Evolutionary conservation across 2,888 invertebrate genomes (phyloP).

Genomic region (Norana najaformis): DNA sequence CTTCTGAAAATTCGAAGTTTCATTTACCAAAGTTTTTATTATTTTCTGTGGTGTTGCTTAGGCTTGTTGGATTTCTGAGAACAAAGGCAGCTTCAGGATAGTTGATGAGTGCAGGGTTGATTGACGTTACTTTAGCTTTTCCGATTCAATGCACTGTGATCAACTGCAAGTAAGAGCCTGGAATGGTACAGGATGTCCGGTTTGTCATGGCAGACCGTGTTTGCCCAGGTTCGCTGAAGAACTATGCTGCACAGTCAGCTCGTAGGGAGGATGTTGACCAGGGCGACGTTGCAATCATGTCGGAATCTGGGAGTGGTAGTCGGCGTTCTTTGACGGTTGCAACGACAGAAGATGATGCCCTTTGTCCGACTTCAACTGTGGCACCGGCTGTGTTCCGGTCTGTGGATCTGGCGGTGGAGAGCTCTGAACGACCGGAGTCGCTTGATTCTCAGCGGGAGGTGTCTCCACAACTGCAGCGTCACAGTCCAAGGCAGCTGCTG

Average conservation of each 20-base stretch:
- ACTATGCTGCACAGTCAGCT: not conserved
- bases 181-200: not conserved
- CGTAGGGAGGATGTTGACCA: not conserved
- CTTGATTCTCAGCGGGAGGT: not conserved
- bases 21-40: not conserved
- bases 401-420: not conserved
- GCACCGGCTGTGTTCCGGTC: not conserved
- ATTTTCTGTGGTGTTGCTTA: not conserved
- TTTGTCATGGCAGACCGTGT: not conserved
- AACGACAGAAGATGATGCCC: not conserved
- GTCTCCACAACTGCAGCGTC: not conserved
- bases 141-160: not conserved
- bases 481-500: not conserved
- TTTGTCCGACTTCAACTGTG: not conserved
- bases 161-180: not conserved
- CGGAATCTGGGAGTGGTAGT: not conserved
- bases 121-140: not conserved
- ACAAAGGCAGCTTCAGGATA: not conserved
- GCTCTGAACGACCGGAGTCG: not conserved
- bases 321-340: not conserved
- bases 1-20: not conserved
- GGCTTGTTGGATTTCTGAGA: not conserved
- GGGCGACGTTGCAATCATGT: not conserved
- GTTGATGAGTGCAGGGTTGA: not conserved
- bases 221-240: not conserved